Base-by-base conservation (phyloP, 2,113 vertebrate species). In the Poecile atricapillus region DNA sequence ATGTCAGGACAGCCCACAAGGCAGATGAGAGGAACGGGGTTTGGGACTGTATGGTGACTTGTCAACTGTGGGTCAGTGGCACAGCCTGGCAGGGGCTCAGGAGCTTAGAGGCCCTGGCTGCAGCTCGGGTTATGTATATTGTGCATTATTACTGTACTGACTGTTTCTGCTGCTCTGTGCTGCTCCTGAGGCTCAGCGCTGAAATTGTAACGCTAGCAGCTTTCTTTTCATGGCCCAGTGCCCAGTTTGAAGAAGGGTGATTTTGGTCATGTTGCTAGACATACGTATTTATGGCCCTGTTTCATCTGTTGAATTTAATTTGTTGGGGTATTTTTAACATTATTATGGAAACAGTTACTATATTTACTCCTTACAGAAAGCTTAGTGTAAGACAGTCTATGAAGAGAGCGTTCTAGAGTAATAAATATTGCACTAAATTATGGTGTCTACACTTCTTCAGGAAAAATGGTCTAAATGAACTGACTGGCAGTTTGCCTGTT, bases 261-360 rank as follows among this genome's bases (percentile, higher is more conserved):
- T 90, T 89, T 95, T 93, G 95, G 95, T 94, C 94, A 65, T 62
- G 90, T 78, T 96, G 93, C 41, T 92, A 95, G 92, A 95, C 86
- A 18, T 90, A 92, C 15, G 25, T 96, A 92, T 94, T 97, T 94
- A 92, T 95, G 92, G 83, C 83, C 92, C 60, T 5, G 53, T 84
- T 96, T 95, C 88, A 87, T 97, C 88, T 95, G 82, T 75, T 90
- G 82, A 43, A 73, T 93, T 90, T 90, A 74, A 93, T 97, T 86
- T 83, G 83, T 83, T 83, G 37, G 77, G 65, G 68, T 97, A 94
- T 96, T 96, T 95, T 95, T 90, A 93, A 87, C 5, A 5, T 95
- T 94, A 96, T 96, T 96, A 46, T 95, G 93, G 95, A 94, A 96
- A 95, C 93, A 87, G 96, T 96, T 96, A 94, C 96, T 97, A 90